Evolutionary conservation across 2,888 invertebrate genomes (phyloP).

Genomic region (Cantharis rustica): DNA sequence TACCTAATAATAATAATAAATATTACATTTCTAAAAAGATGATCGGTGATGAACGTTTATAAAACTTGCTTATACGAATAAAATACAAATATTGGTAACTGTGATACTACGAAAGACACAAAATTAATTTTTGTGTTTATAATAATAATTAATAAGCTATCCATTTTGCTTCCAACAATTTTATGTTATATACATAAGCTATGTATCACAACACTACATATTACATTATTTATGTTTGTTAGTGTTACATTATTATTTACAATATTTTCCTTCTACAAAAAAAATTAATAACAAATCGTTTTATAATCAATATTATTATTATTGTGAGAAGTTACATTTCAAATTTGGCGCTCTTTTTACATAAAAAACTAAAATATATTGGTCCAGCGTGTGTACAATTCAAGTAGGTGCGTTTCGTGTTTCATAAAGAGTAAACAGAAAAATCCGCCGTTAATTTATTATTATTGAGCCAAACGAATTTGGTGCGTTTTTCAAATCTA

Average conservation of each 20-base stretch:
- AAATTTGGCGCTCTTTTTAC: background rate
- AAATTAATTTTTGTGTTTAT: background rate
- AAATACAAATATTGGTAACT: background rate
- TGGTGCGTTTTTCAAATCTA: background rate
- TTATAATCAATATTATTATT: background rate
- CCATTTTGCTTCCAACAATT: conserved; percentile 37
- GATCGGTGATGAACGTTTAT: background rate
- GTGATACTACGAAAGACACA: background rate
- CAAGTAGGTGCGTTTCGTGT: background rate
- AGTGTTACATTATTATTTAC: conserved; percentile 21
- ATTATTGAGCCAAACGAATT: background rate
- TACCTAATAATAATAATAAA: conserved; percentile 1
- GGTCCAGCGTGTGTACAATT: background rate
- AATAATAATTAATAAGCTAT: background rate
- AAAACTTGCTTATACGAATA: background rate
- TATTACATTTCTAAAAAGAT: background rate
- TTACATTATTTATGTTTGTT: conserved; percentile 18
- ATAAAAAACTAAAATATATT: background rate
- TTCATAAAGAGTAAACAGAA: background rate
- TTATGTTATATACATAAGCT: conserved; percentile 50
- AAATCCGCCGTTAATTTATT: background rate
- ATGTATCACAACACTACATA: conserved; percentile 51
- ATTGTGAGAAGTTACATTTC: background rate
- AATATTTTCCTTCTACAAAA: conserved; percentile 17
- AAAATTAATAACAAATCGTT: background rate